Conservation (phyloP, 2,113 vertebrate species). For the Brachirus orientalis region DNA sequence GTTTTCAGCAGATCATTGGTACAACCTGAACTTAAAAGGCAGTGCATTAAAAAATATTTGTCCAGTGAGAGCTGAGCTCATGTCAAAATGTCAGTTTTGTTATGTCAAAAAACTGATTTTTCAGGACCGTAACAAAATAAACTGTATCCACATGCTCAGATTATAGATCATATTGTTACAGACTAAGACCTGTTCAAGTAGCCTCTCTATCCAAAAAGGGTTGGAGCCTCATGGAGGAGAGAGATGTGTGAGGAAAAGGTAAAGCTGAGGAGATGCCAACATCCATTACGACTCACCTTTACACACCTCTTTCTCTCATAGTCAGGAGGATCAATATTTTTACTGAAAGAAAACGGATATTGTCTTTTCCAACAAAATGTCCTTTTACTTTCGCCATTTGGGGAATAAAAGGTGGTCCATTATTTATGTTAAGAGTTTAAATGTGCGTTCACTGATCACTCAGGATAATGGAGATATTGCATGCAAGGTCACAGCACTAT, state of each 20-base stretch:
- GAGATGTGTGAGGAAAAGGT: background rate
- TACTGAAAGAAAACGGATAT: background rate
- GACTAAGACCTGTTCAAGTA: background rate
- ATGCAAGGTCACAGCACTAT: slow-evolving; percentile 44
- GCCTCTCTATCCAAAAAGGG: background rate
- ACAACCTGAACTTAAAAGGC: no score
- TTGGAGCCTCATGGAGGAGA: background rate
- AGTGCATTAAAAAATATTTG: no score
- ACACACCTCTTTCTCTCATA: slow-evolving; percentile 9
- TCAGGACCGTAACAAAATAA: background rate
- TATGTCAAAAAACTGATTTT: background rate
- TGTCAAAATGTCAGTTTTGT: no score
- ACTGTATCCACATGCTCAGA: background rate
- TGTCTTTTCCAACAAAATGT: background rate
- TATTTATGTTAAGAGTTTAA: no score
- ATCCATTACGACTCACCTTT: slow-evolving; percentile 13
- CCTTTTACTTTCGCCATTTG: background rate
- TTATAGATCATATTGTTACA: no score
- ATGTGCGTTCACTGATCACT: background rate
- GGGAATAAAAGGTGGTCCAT: background rate
- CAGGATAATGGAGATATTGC: slow-evolving; percentile 32
- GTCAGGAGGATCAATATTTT: slow-evolving; percentile 12
- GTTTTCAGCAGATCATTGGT: no score
- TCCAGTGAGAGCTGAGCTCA: background rate
- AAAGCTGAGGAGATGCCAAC: background rate